Conservation (phyloP, 2,113 vertebrate species). For the Pleuronectes platessa region DNA sequence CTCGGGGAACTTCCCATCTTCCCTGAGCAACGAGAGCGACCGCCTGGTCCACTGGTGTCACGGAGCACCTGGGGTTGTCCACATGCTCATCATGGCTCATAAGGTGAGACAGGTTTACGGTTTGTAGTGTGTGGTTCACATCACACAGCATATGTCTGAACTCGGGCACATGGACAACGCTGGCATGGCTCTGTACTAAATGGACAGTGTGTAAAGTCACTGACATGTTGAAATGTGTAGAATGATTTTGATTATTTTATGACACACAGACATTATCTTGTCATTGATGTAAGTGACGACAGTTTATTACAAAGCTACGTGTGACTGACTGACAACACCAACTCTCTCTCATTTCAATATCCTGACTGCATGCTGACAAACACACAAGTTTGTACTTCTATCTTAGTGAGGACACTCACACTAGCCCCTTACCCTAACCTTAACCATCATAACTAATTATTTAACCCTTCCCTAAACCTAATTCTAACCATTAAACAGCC, state of each 20-base stretch:
- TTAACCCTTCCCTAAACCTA: too few relatives aligned
- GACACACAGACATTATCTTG: too few relatives aligned
- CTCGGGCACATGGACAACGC: conserved; percentile 16
- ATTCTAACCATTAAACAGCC: too few relatives aligned
- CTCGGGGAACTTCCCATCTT: conserved; percentile 96
- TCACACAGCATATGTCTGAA: not conserved
- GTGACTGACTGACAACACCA: not conserved
- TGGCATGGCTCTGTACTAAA: conserved; percentile 23
- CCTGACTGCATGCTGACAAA: too few relatives aligned
- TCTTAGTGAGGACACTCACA: not conserved
- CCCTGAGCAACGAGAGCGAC: conserved; percentile 96
- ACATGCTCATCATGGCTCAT: conserved; percentile 91
- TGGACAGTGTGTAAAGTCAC: not conserved
- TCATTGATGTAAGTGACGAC: too few relatives aligned
- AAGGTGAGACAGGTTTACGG: conserved; percentile 79
- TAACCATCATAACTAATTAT: too few relatives aligned
- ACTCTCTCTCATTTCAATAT: conserved; percentile 6
- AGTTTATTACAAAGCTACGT: not conserved
- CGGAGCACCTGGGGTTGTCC: conserved; percentile 91
- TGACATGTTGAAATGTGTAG: too few relatives aligned
- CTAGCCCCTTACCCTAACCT: too few relatives aligned
- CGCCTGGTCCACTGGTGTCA: conserved; percentile 98
- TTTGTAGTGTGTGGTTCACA: not conserved
- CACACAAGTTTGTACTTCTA: too few relatives aligned
- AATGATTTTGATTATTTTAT: too few relatives aligned